Conservation (phyloP, 2,888 invertebrate species). For the Machimus atricapillus region DNA sequence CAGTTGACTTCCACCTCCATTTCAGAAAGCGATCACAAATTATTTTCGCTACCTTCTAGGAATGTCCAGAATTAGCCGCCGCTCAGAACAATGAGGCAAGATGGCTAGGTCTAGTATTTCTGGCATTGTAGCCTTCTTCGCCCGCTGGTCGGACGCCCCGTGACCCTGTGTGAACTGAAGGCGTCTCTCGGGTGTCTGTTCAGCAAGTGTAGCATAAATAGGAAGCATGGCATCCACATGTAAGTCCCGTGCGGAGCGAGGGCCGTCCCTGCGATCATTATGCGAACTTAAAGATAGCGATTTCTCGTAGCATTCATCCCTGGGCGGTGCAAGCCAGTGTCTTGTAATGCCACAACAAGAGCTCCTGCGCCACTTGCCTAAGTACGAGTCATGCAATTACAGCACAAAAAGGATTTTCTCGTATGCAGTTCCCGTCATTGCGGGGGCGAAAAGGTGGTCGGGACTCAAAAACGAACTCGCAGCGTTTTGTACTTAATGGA, state of each 20-base stretch:
- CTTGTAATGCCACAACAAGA: slow-evolving; percentile 8
- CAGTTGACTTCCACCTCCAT: background rate
- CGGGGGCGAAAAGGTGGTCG: background rate
- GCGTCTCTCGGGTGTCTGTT: background rate
- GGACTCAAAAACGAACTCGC: background rate
- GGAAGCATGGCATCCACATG: background rate
- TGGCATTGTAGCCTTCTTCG: background rate
- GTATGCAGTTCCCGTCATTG: background rate
- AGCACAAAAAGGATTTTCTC: slow-evolving; percentile 20
- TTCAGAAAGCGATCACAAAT: slow-evolving; percentile 5
- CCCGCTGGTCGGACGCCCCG: background rate
- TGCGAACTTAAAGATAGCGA: slow-evolving; percentile 5
- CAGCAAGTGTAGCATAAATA: background rate
- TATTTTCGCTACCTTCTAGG: background rate
- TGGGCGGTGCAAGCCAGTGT: slow-evolving; percentile 1
- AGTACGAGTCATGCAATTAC: slow-evolving; percentile 24
- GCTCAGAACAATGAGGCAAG: background rate
- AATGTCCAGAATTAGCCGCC: background rate
- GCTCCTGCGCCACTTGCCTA: background rate
- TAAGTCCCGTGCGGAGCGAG: background rate
- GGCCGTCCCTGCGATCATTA: background rate
- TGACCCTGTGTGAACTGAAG: background rate
- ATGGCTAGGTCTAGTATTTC: slow-evolving; percentile 2
- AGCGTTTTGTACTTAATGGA: background rate
- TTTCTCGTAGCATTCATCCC: background rate